Base-by-base conservation (phyloP, 2,797 vertebrate species). In the Microctenopoma steveboyesi region DNA sequence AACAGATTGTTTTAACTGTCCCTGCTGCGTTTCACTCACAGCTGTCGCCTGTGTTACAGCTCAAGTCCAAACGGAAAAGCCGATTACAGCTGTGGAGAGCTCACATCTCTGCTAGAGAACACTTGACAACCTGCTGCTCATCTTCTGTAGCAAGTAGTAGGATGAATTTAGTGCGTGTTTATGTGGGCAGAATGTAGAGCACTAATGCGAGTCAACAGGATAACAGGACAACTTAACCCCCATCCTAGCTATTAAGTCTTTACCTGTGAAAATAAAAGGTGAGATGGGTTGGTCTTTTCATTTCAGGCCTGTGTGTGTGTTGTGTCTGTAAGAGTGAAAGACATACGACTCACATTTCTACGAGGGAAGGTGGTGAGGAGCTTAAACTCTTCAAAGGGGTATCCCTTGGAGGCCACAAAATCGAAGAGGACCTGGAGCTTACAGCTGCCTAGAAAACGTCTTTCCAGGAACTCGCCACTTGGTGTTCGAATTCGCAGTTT, bases 361-460 rank as follows among this genome's bases (percentile, higher is more conserved):
- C 97, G 96, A 25, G 98, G 98, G 93, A 99, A 99, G 93, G 98
- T 99, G 89, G 97, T 98, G 90, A 99, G 95, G 83, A 99, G 93
- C 92, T 99, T 99, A 92, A 97, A 99, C 88, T 97, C 96, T 27
- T 97, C 96, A 81, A 94, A 96, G 48, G 98, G 98, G 91, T 95
- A 99, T 69, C 98, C 98, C 91, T 98, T 99, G 90, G 98, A 99
- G 89, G 98, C 98, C 86, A 99, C 96, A 64, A 98, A 99, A 95
- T 98, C 96, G 71, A 99, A 97, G 90, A 99, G 95, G 79, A 98
- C 96, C 90, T 98, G 97, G 55, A 99, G 96, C 86, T 96, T 96
- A 89, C 93, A 97, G 94, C 93, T 96, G 82, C 96, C 95, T 83
- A 98, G 94, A 91, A 99, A 99, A 84, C 97, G 96, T 56, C 98